Evolutionary conservation across 2,113 vertebrate species (phyloP).

Genomic region (Hyperopisus bebe): DNA sequence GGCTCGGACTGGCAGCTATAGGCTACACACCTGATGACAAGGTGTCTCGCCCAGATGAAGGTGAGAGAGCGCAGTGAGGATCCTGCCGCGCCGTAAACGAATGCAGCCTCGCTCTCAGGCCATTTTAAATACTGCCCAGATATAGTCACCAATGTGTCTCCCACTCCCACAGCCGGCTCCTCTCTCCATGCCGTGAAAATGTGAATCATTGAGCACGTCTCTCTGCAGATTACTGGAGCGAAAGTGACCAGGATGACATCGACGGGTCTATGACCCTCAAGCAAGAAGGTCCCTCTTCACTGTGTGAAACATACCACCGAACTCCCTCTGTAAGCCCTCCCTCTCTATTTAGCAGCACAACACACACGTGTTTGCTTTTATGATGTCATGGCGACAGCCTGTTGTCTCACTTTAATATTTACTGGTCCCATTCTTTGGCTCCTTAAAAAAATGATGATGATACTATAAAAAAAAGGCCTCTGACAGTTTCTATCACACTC

Average conservation of each 20-base stretch:
- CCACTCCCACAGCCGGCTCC: not conserved
- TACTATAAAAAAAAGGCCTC: not conserved
- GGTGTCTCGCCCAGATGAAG: constrained; percentile 81
- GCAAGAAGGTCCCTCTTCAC: constrained; percentile 70
- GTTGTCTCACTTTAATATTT: not conserved
- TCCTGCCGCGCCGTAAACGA: not conserved
- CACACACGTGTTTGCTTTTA: not conserved
- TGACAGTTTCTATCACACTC: not conserved
- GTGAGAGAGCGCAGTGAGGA: constrained; percentile 47
- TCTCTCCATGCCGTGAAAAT: not conserved
- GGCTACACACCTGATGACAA: constrained; percentile 89
- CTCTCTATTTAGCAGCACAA: not conserved
- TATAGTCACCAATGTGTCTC: not conserved
- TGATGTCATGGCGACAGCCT: not conserved
- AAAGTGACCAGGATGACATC: constrained; percentile 83
- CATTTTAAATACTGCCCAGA: not conserved
- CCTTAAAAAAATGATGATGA: not conserved
- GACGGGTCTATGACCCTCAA: constrained; percentile 83
- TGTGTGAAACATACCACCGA: constrained; percentile 74
- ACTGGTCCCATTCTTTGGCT: not conserved
- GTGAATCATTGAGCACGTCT: not conserved
- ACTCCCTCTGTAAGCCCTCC: constrained; percentile 72
- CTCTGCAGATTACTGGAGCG: constrained; percentile 84
- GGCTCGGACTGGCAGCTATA: constrained; percentile 80
- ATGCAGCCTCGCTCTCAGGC: not conserved